Percentiles rank a stretch among this genome's conserved stretches.
Conservation (phyloP, 2,797 vertebrate species). For the Pygocentrus nattereri region DNA sequence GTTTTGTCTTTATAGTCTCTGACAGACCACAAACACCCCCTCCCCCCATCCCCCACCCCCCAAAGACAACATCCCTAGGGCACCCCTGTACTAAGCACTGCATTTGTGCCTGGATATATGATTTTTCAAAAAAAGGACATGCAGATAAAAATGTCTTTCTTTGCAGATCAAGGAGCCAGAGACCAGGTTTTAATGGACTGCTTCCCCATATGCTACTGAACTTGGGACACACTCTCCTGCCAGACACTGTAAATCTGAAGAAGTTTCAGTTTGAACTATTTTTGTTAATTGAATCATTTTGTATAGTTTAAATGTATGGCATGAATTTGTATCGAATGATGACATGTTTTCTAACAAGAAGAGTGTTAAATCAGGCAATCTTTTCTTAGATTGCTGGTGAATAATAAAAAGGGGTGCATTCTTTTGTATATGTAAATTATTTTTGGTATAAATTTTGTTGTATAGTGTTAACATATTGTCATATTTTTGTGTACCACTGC, state of each 20-base stretch:
- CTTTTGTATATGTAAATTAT: conserved; percentile 34
- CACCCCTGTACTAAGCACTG: not conserved
- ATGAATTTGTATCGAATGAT: not conserved
- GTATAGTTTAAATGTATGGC: not conserved
- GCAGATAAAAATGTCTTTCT: not conserved
- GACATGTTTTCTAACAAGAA: not conserved
- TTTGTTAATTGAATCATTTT: not conserved
- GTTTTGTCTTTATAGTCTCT: too few relatives aligned
- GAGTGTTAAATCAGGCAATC: not conserved
- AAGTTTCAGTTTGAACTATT: not conserved
- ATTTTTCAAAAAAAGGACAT: conserved; percentile 2
- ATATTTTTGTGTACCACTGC: not conserved
- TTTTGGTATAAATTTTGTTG: not conserved
- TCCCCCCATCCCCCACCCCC: too few relatives aligned
- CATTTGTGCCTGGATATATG: not conserved
- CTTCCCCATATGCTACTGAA: not conserved
- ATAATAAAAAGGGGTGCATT: not conserved
- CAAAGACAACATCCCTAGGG: too few relatives aligned
- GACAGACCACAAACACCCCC: too few relatives aligned
- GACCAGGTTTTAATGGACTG: conserved; percentile 67
- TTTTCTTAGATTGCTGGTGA: not conserved
- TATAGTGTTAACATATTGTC: not conserved
- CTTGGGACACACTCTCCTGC: not conserved
- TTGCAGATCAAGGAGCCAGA: conserved; percentile 60
- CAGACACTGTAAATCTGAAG: not conserved